Evolutionary conservation across 2,888 invertebrate species (phyloP).

Genomic region (Phrixothrix hirtus): DNA sequence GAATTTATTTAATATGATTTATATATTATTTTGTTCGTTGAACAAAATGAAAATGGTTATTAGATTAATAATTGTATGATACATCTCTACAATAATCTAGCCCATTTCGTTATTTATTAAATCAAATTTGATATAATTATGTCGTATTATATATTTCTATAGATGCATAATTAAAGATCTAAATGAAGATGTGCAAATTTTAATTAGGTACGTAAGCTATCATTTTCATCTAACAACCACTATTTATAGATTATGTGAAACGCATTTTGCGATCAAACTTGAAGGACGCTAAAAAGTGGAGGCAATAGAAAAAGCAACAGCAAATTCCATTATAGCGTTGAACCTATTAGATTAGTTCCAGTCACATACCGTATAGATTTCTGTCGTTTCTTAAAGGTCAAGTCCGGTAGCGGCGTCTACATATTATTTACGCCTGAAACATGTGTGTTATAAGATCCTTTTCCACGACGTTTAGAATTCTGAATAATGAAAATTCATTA

Average conservation of each 20-base stretch:
- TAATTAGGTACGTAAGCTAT: background rate
- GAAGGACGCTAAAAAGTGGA: slow-evolving; percentile 24
- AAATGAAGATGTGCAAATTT: background rate
- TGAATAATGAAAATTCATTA: no score
- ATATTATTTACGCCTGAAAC: slow-evolving; percentile 19
- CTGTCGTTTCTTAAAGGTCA: slow-evolving; percentile 27
- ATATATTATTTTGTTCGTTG: no score
- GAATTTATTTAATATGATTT: no score
- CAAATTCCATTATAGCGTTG: slow-evolving; percentile 29
- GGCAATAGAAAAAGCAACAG: slow-evolving; percentile 25
- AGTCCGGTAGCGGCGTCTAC: slow-evolving; percentile 27
- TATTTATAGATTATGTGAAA: slow-evolving; percentile 20
- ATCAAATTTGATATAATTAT: no score
- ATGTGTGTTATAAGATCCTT: no score
- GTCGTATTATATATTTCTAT: background rate
- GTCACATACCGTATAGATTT: slow-evolving; percentile 27
- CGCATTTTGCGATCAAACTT: slow-evolving; percentile 13
- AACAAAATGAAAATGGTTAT: no score
- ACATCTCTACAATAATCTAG: background rate
- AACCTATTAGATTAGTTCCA: slow-evolving; percentile 27
- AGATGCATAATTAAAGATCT: background rate
- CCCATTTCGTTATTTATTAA: background rate
- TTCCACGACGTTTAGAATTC: no score
- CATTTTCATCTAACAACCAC: background rate
- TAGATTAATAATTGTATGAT: no score